These are phyloP conservation scores for Muschampia staudingeri DNA, from an alignment of 2,888 invertebrate species.

Conservation along the genomic window DNA sequence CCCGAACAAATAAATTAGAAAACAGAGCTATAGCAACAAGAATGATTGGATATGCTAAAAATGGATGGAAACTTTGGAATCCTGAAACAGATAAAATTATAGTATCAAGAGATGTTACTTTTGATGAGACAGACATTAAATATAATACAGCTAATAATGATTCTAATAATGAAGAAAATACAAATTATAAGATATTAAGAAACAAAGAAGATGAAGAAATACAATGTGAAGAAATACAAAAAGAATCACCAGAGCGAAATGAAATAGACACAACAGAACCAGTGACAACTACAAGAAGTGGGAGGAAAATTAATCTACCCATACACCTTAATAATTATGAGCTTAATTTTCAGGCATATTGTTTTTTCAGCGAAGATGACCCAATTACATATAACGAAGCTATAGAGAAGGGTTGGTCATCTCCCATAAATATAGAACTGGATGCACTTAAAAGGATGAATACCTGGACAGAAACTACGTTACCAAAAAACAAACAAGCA, in stretches of 20 bases:
- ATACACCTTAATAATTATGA: not conserved
- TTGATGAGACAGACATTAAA: constrained; percentile 1
- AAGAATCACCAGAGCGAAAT: not conserved
- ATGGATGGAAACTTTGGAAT: not conserved
- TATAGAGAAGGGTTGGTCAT: not conserved
- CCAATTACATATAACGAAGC: not conserved
- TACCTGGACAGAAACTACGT: not conserved
- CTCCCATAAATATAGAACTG: not conserved
- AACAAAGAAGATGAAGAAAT: not conserved
- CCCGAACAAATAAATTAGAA: not conserved
- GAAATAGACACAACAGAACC: not conserved
- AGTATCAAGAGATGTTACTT: not conserved
- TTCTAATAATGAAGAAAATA: not conserved
- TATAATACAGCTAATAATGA: not conserved
- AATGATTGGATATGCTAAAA: not conserved
- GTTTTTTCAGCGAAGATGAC: constrained; percentile 1
- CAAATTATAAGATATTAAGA: not conserved
- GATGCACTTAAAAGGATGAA: not conserved
- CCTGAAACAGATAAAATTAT: not conserved
- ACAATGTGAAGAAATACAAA: not conserved
- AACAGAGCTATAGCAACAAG: not conserved
- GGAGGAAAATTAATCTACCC: not conserved
- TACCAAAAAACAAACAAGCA: not conserved
- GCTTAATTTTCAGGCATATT: not conserved
- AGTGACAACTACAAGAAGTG: not conserved